Conservation (phyloP, 2,797 vertebrate genomes). For the Babyrousa celebensis region DNA sequence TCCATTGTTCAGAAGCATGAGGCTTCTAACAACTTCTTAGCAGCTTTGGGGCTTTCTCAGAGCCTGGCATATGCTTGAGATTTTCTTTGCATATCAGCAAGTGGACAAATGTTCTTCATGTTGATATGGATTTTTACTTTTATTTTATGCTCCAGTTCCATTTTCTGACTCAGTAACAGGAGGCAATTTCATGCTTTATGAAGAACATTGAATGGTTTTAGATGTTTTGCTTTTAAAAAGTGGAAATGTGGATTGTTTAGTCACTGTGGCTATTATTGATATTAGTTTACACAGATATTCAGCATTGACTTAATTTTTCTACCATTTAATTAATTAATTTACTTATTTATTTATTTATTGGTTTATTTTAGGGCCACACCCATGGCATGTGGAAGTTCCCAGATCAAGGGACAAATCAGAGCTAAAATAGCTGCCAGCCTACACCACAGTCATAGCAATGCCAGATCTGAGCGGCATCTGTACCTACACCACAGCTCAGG, state of each 20-base stretch:
- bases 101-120: slow-evolving; percentile 46
- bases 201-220: slow-evolving; percentile 85
- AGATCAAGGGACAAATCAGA: too few relatives aligned
- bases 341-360: too few relatives aligned
- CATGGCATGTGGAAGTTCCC: too few relatives aligned
- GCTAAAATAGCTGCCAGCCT: too few relatives aligned
- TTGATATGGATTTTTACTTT: slow-evolving; percentile 59
- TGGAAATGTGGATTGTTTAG: slow-evolving; percentile 81
- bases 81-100: slow-evolving; percentile 67
- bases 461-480: too few relatives aligned
- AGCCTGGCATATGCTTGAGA: fast-evolving
- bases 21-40: background rate
- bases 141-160: slow-evolving; percentile 61
- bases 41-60: background rate
- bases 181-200: slow-evolving; percentile 86
- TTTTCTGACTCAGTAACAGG: slow-evolving; percentile 68
- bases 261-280: slow-evolving; percentile 56
- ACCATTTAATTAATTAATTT: too few relatives aligned
- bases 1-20: background rate
- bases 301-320: slow-evolving; percentile 77
- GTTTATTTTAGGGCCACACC: too few relatives aligned
- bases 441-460: too few relatives aligned
- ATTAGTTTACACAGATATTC: slow-evolving; percentile 78
- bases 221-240: slow-evolving; percentile 62
- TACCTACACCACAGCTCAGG: too few relatives aligned